Percentiles rank a stretch among this genome's conserved stretches.
Evolutionary conservation across 2,113 vertebrate species (phyloP).

Genomic region (Brienomyrus longianalis): DNA sequence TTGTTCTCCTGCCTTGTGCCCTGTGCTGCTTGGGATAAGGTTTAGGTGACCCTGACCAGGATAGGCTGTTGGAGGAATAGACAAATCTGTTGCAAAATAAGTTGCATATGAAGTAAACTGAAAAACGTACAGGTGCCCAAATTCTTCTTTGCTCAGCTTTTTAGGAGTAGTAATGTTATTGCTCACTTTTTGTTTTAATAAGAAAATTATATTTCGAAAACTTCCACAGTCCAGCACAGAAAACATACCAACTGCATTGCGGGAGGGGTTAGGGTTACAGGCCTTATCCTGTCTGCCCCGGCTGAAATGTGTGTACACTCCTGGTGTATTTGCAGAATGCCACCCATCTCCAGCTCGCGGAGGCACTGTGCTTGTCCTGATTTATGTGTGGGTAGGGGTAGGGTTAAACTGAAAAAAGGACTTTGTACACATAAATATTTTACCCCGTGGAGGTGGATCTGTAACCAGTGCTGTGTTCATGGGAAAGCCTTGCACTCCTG

Average conservation of each 20-base stretch:
- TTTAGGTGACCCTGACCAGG: not conserved
- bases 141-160: not conserved
- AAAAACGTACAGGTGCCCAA: not conserved
- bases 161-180: not conserved
- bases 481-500: constrained; percentile 18
- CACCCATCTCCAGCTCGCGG: not conserved
- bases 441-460: not conserved
- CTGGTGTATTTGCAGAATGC: not conserved
- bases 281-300: not conserved
- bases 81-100: not conserved
- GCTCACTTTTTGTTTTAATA: not conserved
- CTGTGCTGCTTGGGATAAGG: not conserved
- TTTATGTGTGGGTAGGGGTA: not conserved
- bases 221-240: not conserved
- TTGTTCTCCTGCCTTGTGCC: not conserved
- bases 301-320: not conserved
- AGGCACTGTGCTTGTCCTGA: not conserved
- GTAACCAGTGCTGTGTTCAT: constrained; percentile 12
- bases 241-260: not conserved
- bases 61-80: not conserved
- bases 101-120: not conserved
- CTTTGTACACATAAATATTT: constrained; percentile 5
- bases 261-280: not conserved
- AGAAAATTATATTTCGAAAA: not conserved
- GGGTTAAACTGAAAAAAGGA: not conserved